A percentile compares a stretch with the other conserved stretches of the same genome.
Evolutionary conservation across 92 coral and sea anemone species (phyloP).

Genomic region (Bergia sp.): DNA sequence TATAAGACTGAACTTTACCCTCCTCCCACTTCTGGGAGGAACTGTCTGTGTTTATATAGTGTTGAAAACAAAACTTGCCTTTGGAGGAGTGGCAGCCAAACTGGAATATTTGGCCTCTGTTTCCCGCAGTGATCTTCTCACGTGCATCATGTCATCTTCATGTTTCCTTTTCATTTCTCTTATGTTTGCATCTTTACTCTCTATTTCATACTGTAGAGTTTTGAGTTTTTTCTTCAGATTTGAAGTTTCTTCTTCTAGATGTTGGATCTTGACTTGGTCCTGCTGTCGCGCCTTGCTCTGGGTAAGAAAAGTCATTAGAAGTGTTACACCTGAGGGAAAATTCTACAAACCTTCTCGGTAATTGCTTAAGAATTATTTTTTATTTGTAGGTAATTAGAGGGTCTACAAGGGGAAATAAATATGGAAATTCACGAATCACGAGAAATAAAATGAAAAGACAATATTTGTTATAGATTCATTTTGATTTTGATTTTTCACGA

Average conservation of each 20-base stretch:
- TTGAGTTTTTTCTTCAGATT: conserved; percentile 65
- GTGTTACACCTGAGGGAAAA: too few species aligned
- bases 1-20: too few species aligned
- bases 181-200: conserved; percentile 57
- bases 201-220: conserved; percentile 68
- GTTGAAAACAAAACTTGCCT: conserved; percentile 49
- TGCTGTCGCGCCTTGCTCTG: conserved; percentile 32
- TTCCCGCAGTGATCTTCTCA: conserved; percentile 81
- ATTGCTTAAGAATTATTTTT: not conserved
- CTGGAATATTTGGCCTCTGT: conserved; percentile 86
- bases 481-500: too few species aligned
- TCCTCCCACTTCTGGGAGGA: too few species aligned
- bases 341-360: not conserved
- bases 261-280: conserved; percentile 50
- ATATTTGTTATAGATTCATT: too few species aligned
- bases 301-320: not conserved
- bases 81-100: conserved; percentile 95
- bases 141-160: conserved; percentile 74
- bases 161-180: conserved; percentile 58
- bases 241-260: conserved; percentile 77
- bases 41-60: too few species aligned
- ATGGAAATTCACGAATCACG: too few species aligned
- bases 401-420: too few species aligned
- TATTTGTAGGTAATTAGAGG: too few species aligned
- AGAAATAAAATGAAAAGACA: too few species aligned